Evolutionary conservation across 2,888 invertebrate species (phyloP).

Genomic region (Lithophane ornitopus): DNA sequence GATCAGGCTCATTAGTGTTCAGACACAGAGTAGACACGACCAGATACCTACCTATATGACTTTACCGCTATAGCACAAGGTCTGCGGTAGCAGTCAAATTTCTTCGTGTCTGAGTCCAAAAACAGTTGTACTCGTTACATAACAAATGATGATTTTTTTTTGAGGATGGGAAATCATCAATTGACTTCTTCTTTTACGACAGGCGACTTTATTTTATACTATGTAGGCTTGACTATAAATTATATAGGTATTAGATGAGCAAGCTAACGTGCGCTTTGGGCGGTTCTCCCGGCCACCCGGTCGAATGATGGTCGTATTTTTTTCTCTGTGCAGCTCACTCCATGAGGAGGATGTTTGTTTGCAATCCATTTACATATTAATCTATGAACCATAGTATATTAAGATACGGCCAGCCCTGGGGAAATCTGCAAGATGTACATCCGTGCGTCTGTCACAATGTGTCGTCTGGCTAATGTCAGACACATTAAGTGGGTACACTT

Average conservation of each 20-base stretch:
- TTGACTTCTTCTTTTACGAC: too few relatives aligned
- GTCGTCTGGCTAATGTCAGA: constrained; percentile 9
- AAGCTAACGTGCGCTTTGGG: background rate
- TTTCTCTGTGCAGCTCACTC: background rate
- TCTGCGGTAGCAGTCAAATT: background rate
- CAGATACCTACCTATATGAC: background rate
- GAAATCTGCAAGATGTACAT: constrained; percentile 56
- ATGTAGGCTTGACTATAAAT: background rate
- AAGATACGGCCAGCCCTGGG: constrained; percentile 49
- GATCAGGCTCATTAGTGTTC: background rate
- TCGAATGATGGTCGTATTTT: background rate
- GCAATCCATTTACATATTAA: constrained; percentile 21
- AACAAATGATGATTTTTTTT: too few relatives aligned
- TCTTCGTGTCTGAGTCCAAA: background rate
- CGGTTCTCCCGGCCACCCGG: background rate
- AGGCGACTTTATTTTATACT: too few relatives aligned
- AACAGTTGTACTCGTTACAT: background rate
- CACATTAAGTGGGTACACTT: background rate
- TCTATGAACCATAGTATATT: constrained; percentile 19
- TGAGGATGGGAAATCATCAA: too few relatives aligned
- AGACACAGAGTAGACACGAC: constrained; percentile 21
- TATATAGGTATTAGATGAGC: background rate
- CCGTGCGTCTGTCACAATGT: constrained; percentile 29
- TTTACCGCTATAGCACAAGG: background rate
- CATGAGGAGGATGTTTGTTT: background rate